Evolutionary conservation across 2,113 vertebrate genomes (phyloP), one percentile per base, ranked within the genome.

Genomic region (Morone saxatilis): DNA sequence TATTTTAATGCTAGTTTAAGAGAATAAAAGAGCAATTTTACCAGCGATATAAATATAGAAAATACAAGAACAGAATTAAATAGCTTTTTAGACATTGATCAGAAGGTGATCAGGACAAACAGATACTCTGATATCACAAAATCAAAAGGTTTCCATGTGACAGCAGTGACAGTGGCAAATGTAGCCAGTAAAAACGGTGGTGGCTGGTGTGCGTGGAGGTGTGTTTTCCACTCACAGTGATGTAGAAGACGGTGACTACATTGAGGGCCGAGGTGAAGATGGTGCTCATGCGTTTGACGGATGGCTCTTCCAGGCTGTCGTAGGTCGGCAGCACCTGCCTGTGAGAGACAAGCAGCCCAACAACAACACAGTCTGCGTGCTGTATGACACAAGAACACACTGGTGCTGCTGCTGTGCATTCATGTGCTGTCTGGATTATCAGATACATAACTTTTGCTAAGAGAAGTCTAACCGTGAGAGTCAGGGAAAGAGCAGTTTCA

Each of bases 321-420:
- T 99, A 99, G 43, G 98, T 99, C 61, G 98, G 98, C 89, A 99
- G 95, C 78, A 99, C 98, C 96, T 99, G 98, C 87, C 98, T 99
- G 95, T 62, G 84, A 86, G 80, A 93, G 65, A 89, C 59, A 85
- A 73, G 41, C 66, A 75, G 56, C 72, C 61, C 67, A 67, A 79
- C 61, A 77, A 78, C 43, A 60, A 86, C 43, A 67, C 56, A 73
- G 56, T 84, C 61, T 22, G 66, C 72, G 22, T 76, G 82, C 73
- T 10, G 62, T 36, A 53, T 63, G 36, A 76, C 41, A 78, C 2
- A 66, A 61, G 3, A 75, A 17, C 76, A 62, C 79, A 57, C 25
- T 6, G 10, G 31, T 51, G 10, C 53, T 50, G 48, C 50, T 73
- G 25, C 1, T 57, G 53, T 78, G 85, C 81, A 77, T 87, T 88